These are phyloP conservation scores for Thymallus thymallus DNA, from an alignment of 2,113 vertebrate genomes.

Conservation along the genomic window DNA sequence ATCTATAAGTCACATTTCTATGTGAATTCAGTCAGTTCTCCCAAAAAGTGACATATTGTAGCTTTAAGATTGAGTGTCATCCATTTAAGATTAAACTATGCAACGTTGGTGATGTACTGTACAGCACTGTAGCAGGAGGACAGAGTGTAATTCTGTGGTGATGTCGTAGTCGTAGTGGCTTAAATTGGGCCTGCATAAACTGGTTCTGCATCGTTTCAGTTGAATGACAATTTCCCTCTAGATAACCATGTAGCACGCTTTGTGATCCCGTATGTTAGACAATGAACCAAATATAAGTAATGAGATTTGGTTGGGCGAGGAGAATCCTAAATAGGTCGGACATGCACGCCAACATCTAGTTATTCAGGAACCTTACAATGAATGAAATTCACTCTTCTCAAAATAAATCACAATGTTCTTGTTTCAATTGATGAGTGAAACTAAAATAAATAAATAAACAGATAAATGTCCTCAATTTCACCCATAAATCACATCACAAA, in stretches of 20 bases:
- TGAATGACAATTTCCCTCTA: slow-evolving; percentile 53
- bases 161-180: neutral
- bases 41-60: no score
- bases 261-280: slow-evolving; percentile 27
- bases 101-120: neutral
- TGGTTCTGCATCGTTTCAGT: slow-evolving; percentile 54
- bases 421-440: slow-evolving; percentile 50
- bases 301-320: neutral
- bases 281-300: slow-evolving; percentile 6
- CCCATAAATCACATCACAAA: slow-evolving; percentile 64
- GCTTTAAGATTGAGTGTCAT: no score
- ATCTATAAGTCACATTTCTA: no score
- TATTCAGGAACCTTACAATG: slow-evolving; percentile 26
- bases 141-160: neutral
- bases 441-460: slow-evolving; percentile 53
- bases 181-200: slow-evolving; percentile 34
- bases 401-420: slow-evolving; percentile 46
- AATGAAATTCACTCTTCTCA: slow-evolving; percentile 38
- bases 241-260: slow-evolving; percentile 23
- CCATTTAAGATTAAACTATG: neutral
- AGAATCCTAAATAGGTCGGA: neutral
- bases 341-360: slow-evolving; percentile 7
- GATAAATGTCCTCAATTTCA: slow-evolving; percentile 53
- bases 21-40: no score
- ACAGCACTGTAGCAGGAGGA: neutral